These are phyloP conservation scores for Eupithecia inturbata DNA, from an alignment of 2,888 invertebrate species.

Conservation along the genomic window DNA sequence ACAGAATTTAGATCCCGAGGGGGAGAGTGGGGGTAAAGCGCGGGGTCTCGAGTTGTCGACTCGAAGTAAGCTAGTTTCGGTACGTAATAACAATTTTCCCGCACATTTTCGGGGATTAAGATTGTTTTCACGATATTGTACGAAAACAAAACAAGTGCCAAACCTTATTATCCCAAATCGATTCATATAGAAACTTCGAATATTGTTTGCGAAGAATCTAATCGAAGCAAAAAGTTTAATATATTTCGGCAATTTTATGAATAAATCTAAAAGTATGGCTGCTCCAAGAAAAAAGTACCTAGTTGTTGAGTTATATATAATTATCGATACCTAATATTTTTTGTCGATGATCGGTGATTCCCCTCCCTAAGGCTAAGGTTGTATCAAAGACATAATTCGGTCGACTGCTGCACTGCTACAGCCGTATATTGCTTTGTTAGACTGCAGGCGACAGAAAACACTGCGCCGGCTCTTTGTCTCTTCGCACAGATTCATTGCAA, in stretches of 20 bases:
- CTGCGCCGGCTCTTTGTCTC: background rate
- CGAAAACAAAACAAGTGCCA: background rate
- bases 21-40: slow-evolving; percentile 5
- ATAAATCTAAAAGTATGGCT: background rate
- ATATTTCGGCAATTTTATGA: background rate
- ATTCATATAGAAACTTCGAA: background rate
- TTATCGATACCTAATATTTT: background rate
- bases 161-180: slow-evolving; percentile 7
- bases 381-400: background rate
- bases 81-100: slow-evolving; percentile 6
- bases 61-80: background rate
- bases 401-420: background rate
- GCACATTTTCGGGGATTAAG: slow-evolving; percentile 1
- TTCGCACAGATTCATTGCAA: background rate
- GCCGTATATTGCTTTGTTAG: background rate
- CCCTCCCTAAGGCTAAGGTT: background rate
- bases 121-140: slow-evolving; percentile 12
- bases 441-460: background rate
- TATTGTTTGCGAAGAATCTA: background rate
- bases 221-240: background rate
- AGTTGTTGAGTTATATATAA: background rate
- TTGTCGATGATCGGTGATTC: background rate
- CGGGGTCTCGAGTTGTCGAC: slow-evolving; percentile 16
- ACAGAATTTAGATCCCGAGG: slow-evolving; percentile 38
- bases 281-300: background rate